Evolutionary conservation across 2,797 vertebrate genomes (phyloP).

Genomic region (Chloroceryle amazona): DNA sequence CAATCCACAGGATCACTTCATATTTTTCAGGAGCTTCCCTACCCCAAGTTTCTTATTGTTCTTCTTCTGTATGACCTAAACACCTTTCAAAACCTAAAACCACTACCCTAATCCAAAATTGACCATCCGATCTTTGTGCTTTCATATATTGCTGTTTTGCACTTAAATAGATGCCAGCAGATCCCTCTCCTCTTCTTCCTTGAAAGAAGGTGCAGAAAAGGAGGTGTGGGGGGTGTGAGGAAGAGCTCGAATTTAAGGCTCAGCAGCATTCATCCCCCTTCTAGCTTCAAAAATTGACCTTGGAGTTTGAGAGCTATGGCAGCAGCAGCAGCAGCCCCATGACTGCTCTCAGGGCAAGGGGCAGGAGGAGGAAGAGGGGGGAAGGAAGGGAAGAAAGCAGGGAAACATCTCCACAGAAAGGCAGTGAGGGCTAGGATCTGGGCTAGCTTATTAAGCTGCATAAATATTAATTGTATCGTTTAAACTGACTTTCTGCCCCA

Average conservation of each 20-base stretch:
- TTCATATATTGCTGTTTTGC: neutral
- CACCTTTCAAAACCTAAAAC: conserved; percentile 61
- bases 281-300: neutral
- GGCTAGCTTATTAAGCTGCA: conserved; percentile 61
- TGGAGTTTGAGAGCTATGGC: neutral
- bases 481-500: conserved; percentile 59
- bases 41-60: conserved; percentile 18
- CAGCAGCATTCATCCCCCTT: neutral
- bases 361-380: neutral
- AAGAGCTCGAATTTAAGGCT: neutral
- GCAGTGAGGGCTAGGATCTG: conserved; percentile 41
- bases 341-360: neutral
- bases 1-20: conserved; percentile 30
- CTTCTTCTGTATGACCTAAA: conserved; percentile 24
- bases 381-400: neutral
- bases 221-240: neutral
- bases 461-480: conserved; percentile 77
- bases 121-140: neutral
- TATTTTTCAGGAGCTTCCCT: conserved; percentile 21
- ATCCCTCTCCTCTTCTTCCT: neutral
- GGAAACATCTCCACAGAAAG: neutral
- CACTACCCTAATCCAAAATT: conserved; percentile 24
- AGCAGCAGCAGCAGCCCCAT: neutral
- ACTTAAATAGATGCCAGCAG: conserved; percentile 14
- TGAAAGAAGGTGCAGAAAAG: neutral